These are phyloP conservation scores for Embiotoca jacksoni DNA, from an alignment of 2,113 vertebrate genomes.

Conservation along the genomic window DNA sequence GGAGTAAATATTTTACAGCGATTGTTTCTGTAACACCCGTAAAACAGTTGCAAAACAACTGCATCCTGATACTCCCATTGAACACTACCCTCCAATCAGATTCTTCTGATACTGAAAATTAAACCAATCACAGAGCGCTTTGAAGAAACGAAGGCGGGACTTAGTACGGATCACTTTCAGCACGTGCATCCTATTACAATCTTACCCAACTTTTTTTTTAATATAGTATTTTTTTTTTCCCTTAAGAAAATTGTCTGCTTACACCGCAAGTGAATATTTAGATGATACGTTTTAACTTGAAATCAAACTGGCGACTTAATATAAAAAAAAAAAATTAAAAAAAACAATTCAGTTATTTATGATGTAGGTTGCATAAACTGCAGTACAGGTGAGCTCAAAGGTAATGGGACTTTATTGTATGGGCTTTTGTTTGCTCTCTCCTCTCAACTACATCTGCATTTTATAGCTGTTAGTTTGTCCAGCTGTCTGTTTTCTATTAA, in stretches of 20 bases:
- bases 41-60: conserved; percentile 62
- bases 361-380: conserved; percentile 42
- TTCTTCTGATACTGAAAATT: rapidly evolving
- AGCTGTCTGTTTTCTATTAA: neutral
- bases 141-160: neutral
- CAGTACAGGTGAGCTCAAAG: conserved; percentile 48
- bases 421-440: conserved; percentile 17
- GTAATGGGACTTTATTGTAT: conserved; percentile 38
- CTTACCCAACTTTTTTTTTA: rapidly evolving
- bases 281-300: neutral
- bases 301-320: neutral
- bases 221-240: neutral
- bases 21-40: neutral
- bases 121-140: conserved; percentile 48
- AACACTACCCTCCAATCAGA: conserved; percentile 48
- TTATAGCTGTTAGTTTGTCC: neutral
- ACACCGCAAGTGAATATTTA: rapidly evolving
- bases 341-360: neutral
- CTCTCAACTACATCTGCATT: neutral
- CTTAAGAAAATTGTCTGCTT: neutral
- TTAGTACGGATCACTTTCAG: neutral
- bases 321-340: neutral
- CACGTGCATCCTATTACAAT: neutral
- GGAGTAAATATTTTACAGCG: neutral
- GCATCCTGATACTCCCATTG: conserved; percentile 56